These are phyloP conservation scores for Sylvia atricapilla DNA, from an alignment of 2,113 vertebrate species.

Conservation along the genomic window DNA sequence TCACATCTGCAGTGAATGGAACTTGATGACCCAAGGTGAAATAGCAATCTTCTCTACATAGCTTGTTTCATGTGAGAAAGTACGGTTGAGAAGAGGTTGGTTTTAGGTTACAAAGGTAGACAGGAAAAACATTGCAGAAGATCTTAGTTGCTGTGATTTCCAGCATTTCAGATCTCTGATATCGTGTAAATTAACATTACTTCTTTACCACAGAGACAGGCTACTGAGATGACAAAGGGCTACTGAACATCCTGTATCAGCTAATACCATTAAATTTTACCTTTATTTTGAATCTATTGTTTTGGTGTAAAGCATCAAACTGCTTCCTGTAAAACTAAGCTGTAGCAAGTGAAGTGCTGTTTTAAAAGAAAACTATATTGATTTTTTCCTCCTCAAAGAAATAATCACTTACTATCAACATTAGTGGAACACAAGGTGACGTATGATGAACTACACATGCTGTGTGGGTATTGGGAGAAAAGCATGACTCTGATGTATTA, in stretches of 20 bases:
- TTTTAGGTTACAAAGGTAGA: background rate
- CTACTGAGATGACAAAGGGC: background rate
- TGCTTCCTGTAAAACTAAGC: background rate
- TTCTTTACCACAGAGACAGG: background rate
- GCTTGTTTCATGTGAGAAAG: background rate
- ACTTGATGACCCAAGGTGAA: background rate
- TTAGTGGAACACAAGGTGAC: background rate
- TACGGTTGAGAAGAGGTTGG: background rate
- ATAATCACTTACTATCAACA: background rate
- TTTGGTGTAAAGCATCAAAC: background rate
- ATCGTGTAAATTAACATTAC: background rate
- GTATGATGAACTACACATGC: background rate
- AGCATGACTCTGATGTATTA: background rate
- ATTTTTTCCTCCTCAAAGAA: background rate
- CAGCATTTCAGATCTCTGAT: background rate
- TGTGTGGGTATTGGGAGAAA: background rate
- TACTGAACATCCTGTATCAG: background rate
- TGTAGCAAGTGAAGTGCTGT: background rate
- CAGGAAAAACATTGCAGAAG: background rate
- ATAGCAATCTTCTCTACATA: accelerated
- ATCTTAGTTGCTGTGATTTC: background rate
- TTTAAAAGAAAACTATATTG: background rate
- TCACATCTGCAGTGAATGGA: background rate
- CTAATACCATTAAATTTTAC: background rate
- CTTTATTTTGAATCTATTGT: background rate